phyloP scores from a whole-genome alignment of 2,113 vertebrate genomes.

The Oncorhynchus kisutch region DNA sequence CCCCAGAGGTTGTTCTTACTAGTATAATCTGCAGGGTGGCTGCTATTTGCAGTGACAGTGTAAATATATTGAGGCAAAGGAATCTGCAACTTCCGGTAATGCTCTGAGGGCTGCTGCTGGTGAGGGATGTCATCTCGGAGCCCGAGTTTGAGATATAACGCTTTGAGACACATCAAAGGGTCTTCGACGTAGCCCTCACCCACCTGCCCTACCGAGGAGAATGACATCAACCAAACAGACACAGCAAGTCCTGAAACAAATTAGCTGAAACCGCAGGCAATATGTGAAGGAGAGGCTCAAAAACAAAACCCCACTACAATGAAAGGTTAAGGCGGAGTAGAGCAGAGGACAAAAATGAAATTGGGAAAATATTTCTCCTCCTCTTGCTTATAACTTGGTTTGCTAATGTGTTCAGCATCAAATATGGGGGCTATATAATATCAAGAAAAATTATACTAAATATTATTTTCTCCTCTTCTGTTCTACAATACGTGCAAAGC shows the following conservation, averaged over 20 bases:
- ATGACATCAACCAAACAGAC: slow-evolving; percentile 1
- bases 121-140: slow-evolving; percentile 16
- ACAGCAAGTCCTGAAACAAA: slow-evolving; percentile 3
- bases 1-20: slow-evolving; percentile 19
- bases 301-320: not conserved
- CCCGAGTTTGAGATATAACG: slow-evolving; percentile 14
- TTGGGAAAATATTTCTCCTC: not conserved
- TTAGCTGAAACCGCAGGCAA: not conserved
- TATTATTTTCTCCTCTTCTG: no score
- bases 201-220: not conserved
- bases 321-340: not conserved
- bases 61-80: slow-evolving; percentile 26
- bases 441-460: no score
- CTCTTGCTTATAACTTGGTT: not conserved
- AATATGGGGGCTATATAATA: no score
- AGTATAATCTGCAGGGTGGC: slow-evolving; percentile 17
- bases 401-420: no score
- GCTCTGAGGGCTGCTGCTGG: slow-evolving; percentile 2
- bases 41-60: slow-evolving; percentile 27
- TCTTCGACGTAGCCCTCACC: slow-evolving; percentile 1
- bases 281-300: not conserved
- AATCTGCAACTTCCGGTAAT: slow-evolving; percentile 21
- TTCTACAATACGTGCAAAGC: no score
- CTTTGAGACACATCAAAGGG: slow-evolving; percentile 26
- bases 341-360: not conserved